Evolutionary conservation across 2,888 invertebrate species (phyloP).

Genomic region (Pelosia muscerda): DNA sequence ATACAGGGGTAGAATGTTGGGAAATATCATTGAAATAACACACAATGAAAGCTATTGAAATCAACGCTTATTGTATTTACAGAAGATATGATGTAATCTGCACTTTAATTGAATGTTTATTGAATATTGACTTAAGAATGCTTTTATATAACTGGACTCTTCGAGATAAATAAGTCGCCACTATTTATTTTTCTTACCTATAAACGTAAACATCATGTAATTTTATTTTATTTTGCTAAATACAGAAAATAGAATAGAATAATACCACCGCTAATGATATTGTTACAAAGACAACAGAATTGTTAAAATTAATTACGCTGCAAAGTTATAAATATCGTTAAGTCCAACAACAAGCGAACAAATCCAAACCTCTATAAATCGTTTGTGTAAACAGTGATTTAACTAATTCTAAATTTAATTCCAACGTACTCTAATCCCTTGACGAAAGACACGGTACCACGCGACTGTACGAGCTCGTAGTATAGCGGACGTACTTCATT

Average conservation of each 20-base stretch:
- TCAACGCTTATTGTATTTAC: background rate
- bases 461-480: background rate
- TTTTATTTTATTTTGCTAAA: background rate
- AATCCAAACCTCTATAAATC: background rate
- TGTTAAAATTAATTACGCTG: background rate
- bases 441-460: background rate
- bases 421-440: background rate
- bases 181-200: too few species aligned
- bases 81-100: too few species aligned
- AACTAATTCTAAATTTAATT: slow-evolving; percentile 1
- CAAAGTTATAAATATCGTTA: slow-evolving; percentile 2
- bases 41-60: background rate
- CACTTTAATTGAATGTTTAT: too few species aligned
- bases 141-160: too few species aligned
- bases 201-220: background rate
- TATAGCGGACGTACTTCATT: slow-evolving; percentile 4
- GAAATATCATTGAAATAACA: slow-evolving; percentile 7
- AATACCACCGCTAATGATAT: background rate
- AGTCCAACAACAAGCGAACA: slow-evolving; percentile 2
- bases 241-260: background rate
- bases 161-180: too few species aligned
- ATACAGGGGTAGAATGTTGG: slow-evolving; percentile 5
- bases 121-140: too few species aligned
- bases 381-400: background rate
- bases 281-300: background rate